Evolutionary conservation across 2,797 vertebrate genomes (phyloP).

Genomic region (Rousettus madagascariensis): DNA sequence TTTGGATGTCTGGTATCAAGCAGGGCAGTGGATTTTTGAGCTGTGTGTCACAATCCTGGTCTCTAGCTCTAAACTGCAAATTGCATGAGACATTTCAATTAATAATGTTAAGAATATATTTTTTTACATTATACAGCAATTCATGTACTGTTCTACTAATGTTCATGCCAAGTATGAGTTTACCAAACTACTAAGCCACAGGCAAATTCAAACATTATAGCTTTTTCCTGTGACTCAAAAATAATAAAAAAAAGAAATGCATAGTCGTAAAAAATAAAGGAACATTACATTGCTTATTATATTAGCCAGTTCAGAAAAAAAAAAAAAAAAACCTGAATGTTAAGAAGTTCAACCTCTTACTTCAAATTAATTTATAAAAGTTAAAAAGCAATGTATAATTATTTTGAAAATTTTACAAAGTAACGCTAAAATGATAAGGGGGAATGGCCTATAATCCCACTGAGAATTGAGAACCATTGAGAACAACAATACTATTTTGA

Average conservation of each 20-base stretch:
- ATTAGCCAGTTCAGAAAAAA: background rate
- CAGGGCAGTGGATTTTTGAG: background rate
- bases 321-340: background rate
- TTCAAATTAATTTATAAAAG: background rate
- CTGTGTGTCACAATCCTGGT: background rate
- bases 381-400: conserved; percentile 9
- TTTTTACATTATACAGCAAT: background rate
- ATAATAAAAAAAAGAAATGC: conserved; percentile 40
- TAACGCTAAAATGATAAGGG: background rate
- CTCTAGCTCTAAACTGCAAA: background rate
- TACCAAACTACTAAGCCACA: conserved; percentile 37
- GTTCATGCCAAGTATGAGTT: conserved; percentile 17
- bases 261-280: conserved; percentile 15
- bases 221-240: conserved; percentile 31
- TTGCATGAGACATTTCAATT: background rate
- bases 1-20: background rate
- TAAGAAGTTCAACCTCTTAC: background rate
- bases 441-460: background rate
- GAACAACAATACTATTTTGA: background rate
- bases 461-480: background rate
- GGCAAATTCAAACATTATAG: conserved; percentile 4
- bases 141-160: conserved; percentile 3
- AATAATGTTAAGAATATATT: conserved; percentile 37
- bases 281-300: background rate
- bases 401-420: conserved; percentile 38